Evolutionary conservation across 2,888 invertebrate species (phyloP).

Genomic region (Euphydryas editha): DNA sequence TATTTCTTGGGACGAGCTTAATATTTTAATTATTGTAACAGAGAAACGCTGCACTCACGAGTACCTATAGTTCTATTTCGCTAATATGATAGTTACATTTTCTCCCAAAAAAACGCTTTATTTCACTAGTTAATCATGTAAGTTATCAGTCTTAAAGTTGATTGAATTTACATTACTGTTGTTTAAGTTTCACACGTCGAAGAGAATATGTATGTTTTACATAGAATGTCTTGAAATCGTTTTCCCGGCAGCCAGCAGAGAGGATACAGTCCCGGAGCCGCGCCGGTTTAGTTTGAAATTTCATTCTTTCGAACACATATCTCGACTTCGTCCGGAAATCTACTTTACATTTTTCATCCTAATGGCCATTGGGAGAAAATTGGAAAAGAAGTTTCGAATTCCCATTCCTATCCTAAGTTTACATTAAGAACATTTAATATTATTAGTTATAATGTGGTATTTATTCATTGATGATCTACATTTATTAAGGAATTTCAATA

Average conservation of each 20-base stretch:
- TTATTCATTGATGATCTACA: neutral
- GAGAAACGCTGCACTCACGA: neutral
- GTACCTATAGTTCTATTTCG: neutral
- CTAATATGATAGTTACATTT: neutral
- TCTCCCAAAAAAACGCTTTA: neutral
- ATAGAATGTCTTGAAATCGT: conserved; percentile 54
- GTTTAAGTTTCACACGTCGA: neutral
- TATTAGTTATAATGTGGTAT: neutral
- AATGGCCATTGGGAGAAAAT: conserved; percentile 83
- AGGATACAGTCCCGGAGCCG: conserved; percentile 55
- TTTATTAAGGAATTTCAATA: neutral
- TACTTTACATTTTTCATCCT: conserved; percentile 83
- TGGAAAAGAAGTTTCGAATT: conserved; percentile 80
- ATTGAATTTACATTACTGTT: neutral
- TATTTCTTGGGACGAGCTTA: neutral
- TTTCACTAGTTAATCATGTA: neutral
- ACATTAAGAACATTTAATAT: conserved; percentile 15
- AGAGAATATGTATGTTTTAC: conserved; percentile 20
- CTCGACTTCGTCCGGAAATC: conserved; percentile 78
- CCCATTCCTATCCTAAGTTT: conserved; percentile 56
- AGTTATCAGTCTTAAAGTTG: neutral
- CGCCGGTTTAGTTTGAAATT: conserved; percentile 75
- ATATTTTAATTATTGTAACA: neutral
- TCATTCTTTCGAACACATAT: conserved; percentile 81
- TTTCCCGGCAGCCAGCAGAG: conserved; percentile 46